Evolutionary conservation across 2,888 invertebrate genomes (phyloP).

Genomic region (Ceramica pisi): DNA sequence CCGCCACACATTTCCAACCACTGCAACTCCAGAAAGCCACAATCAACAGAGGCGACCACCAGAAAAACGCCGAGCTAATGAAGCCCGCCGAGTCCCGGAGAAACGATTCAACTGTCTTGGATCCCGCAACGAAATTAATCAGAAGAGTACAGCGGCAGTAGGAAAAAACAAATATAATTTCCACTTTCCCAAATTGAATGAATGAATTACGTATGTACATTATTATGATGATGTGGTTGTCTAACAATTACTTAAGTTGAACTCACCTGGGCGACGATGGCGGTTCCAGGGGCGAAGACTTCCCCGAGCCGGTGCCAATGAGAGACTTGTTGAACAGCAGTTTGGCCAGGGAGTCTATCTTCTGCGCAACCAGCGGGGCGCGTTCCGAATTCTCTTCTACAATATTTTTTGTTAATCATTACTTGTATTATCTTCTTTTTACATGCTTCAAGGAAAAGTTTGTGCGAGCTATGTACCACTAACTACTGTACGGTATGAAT

Average conservation of each 20-base stretch:
- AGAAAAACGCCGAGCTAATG: no score
- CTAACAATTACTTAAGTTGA: background rate
- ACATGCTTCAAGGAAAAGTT: no score
- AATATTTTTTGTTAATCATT: constrained; percentile 45
- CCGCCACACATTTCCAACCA: no score
- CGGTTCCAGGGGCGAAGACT: constrained; percentile 86
- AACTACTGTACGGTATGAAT: background rate
- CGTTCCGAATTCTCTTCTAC: constrained; percentile 90
- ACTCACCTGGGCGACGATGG: constrained; percentile 84
- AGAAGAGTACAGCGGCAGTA: no score
- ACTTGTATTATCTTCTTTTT: background rate
- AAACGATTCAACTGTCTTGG: no score
- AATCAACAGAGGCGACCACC: no score
- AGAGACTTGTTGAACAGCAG: constrained; percentile 93
- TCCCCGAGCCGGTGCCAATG: constrained; percentile 85
- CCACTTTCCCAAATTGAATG: no score
- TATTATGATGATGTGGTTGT: background rate
- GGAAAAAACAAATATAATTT: no score
- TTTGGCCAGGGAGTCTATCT: constrained; percentile 94
- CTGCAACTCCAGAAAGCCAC: no score
- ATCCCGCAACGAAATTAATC: no score
- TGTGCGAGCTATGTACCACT: background rate
- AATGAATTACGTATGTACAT: no score
- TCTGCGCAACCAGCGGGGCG: constrained; percentile 93
- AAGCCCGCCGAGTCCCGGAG: no score